Conservation (phyloP, 2,888 invertebrate species). For the Caenorhabditis plicata region DNA sequence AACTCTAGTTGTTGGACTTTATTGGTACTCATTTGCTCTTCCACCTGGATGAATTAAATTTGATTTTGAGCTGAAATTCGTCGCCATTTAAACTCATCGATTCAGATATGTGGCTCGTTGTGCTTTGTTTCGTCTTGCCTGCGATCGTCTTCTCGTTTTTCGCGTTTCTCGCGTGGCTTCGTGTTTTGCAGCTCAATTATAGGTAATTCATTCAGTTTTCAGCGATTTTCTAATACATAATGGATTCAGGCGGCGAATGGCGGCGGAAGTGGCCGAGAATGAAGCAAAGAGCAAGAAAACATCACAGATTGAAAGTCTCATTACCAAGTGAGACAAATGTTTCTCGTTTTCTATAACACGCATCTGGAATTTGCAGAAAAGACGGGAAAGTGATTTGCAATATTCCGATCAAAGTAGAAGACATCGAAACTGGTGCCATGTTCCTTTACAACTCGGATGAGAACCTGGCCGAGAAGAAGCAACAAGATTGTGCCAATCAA, state of each 20-base stretch:
- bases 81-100: too few relatives aligned
- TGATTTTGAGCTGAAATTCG: conserved; percentile 11
- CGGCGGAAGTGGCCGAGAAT: conserved; percentile 23
- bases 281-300: conserved; percentile 30
- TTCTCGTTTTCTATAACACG: background rate
- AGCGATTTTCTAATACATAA: too few relatives aligned
- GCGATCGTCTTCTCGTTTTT: conserved; percentile 31
- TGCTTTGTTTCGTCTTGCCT: conserved; percentile 34
- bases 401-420: conserved; percentile 35
- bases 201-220: conserved; percentile 19
- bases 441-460: conserved; percentile 35
- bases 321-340: conserved; percentile 19
- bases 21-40: too few relatives aligned
- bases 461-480: conserved; percentile 12
- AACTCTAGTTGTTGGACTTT: too few relatives aligned
- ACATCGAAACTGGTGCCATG: conserved; percentile 35
- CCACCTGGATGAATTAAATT: conserved; percentile 8
- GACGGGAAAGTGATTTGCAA: conserved; percentile 32
- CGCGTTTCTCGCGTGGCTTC: conserved; percentile 32
- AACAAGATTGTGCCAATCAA: conserved; percentile 12
- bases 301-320: conserved; percentile 23
- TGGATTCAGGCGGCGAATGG: conserved; percentile 30
- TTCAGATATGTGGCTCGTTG: conserved; percentile 39
- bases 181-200: conserved; percentile 27
- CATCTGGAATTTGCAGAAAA: conserved; percentile 12